Evolutionary conservation across 2,797 vertebrate species (phyloP), one percentile per base, ranked within the genome.

Genomic region (Prunella strophiata): DNA sequence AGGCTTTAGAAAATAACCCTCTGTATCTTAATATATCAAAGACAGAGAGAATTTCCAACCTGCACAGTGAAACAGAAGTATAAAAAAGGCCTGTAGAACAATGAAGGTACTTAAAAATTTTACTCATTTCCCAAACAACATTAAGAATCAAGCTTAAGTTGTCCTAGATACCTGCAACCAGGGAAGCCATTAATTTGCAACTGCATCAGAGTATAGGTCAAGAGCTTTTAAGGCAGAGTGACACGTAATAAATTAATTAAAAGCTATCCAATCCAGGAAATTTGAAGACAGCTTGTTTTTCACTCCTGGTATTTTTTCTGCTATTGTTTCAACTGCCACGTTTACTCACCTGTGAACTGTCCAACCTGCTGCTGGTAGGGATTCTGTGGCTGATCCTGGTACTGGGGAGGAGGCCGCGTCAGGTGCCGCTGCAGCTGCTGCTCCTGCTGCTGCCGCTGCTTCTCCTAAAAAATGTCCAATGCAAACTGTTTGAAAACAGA

Each of bases 371-470:
- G 98, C 55, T 99, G 98, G 96, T 99, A 99, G 1, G 98, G 98
- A 84, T 98, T 99, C 97, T 99, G 99, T 2, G 98, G 94, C 14
- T 99, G 99, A 96, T 99, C 99, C 98, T 99, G 99, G 94, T 99
- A 99, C 94, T 99, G 99, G 17, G 99, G 99, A 2, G 99, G 99
- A 0, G 99, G 99, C 30, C 99, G 98, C 11, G 99, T 99, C 94
- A 99, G 97, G 88, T 99, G 99, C 55, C 99, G 98, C 97, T 99
- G 99, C 72, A 99, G 98, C 95, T 99, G 99, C 79, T 99, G 99
- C 92, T 99, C 99, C 89, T 99, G 98, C 93, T 98, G 98, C 76
- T 98, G 98, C 36, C 98, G 97, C 97, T 99, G 99, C 48, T 99
- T 99, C 96, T 99, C 99, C 99, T 99, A 74, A 36, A 80, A 71